phyloP scores from a whole-genome alignment of 1,140 invertebrate species.

The Drosophila ananassae region DNA sequence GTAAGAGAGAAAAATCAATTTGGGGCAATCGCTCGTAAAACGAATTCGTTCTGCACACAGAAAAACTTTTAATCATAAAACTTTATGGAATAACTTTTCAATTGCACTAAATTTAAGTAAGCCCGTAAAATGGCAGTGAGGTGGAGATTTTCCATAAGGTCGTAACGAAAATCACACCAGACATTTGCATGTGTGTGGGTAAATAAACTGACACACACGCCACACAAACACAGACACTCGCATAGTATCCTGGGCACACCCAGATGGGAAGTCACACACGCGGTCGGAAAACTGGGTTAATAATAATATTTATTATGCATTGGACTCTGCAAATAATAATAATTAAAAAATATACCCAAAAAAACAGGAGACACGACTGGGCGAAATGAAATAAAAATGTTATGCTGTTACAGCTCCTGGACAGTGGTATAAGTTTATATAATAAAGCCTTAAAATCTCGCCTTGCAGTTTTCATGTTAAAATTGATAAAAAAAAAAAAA shows the following conservation, averaged over 20 bases:
- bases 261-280: conserved; percentile 16
- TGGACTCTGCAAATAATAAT: conserved; percentile 74
- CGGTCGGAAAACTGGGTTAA: conserved; percentile 64
- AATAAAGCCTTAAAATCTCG: neutral
- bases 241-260: neutral
- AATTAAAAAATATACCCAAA: conserved; percentile 73
- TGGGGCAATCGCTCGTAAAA: conserved; percentile 51
- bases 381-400: conserved; percentile 27
- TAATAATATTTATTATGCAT: conserved; percentile 80
- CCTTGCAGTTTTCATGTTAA: neutral
- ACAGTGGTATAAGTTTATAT: conserved; percentile 15
- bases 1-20: conserved; percentile 36
- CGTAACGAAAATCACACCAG: conserved; percentile 25
- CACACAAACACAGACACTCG: neutral
- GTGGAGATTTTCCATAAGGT: neutral
- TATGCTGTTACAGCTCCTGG: neutral
- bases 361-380: conserved; percentile 34
- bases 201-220: conserved; percentile 26
- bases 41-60: conserved; percentile 32
- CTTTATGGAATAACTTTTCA: conserved; percentile 64
- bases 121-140: conserved; percentile 8
- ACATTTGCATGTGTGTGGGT: conserved; percentile 9
- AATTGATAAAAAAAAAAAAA: too few species aligned
- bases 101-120: conserved; percentile 54
- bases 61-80: conserved; percentile 64